Base-by-base conservation (phyloP, 2,888 invertebrate genomes). In the Metopia argyrocephala region DNA sequence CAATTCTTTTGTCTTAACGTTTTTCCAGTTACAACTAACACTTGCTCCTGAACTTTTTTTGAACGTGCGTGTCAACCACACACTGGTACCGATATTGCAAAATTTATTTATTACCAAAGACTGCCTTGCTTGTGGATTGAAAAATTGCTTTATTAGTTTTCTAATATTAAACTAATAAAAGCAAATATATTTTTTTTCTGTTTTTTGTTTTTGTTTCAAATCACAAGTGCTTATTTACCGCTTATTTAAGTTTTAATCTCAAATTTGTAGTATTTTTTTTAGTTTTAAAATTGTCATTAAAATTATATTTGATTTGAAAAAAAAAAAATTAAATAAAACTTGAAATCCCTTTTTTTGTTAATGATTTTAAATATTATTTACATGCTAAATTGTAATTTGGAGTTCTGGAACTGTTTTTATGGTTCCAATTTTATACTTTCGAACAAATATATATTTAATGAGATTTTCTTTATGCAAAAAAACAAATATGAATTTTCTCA, bases 81-180 rank as follows among this genome's bases (percentile, higher is more conserved):
- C 21, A 31, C 64, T 80, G 80, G 80, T 52, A 76, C 73, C 18
- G 54, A 73, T 65, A 79, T 76, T 75, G 46, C 9, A n/a, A 70
- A 38, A 66, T 69, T 71, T 76, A 65, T 68, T 68, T 46, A 62
- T 56, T 45, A 46, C 20, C 21, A 18, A 28, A 6, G 3, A 18
- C 7, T 56, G 15, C 5, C 27, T 27, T 56, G 56, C 18, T 6
- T 56, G 38, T 38, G 38, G 38, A 4, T 38, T 38, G 38, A n/a
- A 6, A n/a, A 56, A 62, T 76, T 28, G 21, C 23, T 45, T 56
- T 57, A 70, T 70, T 78, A 21, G 18, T 48, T 56, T 50, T 23
- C 1, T 2, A 27, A 28, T 23, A 52, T 6, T 5, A 5, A 48
- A 48, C 6, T n/a, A 48, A 48, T 1, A 48, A 18, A 18, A 18